Percentiles rank a stretch among this genome's conserved stretches.
Conservation (phyloP, 1,140 invertebrate genomes). For the Globodera rostochiensis region DNA sequence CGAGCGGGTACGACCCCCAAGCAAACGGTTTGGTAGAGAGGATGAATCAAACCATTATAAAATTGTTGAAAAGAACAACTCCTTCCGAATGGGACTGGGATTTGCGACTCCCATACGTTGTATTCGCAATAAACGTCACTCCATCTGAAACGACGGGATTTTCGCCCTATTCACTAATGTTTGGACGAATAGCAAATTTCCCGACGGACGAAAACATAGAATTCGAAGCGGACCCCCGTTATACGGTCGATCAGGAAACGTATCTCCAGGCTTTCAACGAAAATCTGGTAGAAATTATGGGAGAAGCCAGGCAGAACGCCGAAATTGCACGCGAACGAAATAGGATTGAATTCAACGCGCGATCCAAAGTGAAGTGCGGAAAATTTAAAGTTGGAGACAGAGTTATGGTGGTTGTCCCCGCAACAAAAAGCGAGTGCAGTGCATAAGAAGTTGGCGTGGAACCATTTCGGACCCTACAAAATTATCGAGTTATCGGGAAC, state of each 20-base stretch:
- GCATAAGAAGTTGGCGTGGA: neutral
- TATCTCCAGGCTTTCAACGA: constrained; percentile 11
- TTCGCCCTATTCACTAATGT: constrained; percentile 1
- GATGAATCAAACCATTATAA: constrained; percentile 6
- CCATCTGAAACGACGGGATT: constrained; percentile 13
- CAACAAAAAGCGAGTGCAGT: neutral
- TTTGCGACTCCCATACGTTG: neutral
- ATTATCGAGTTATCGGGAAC: neutral
- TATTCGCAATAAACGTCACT: constrained; percentile 4
- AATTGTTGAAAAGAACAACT: constrained; percentile 8
- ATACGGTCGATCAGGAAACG: constrained; percentile 2
- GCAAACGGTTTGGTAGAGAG: constrained; percentile 2
- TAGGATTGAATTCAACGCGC: neutral
- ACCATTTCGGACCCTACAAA: neutral
- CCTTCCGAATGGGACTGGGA: constrained; percentile 3
- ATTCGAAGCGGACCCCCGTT: neutral
- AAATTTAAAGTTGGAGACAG: constrained; percentile 14
- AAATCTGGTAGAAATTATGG: constrained; percentile 10
- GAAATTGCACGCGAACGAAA: constrained; percentile 1
- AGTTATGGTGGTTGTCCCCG: neutral
- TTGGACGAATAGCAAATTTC: neutral
- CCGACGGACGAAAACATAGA: neutral
- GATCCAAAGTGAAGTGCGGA: neutral
- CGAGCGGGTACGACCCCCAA: constrained; percentile 1
- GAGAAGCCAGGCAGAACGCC: neutral